A percentile compares a stretch with the other conserved stretches of the same genome.
Evolutionary conservation across 1,140 invertebrate species (phyloP).

Genomic region (Parasteatoda tepidariorum): DNA sequence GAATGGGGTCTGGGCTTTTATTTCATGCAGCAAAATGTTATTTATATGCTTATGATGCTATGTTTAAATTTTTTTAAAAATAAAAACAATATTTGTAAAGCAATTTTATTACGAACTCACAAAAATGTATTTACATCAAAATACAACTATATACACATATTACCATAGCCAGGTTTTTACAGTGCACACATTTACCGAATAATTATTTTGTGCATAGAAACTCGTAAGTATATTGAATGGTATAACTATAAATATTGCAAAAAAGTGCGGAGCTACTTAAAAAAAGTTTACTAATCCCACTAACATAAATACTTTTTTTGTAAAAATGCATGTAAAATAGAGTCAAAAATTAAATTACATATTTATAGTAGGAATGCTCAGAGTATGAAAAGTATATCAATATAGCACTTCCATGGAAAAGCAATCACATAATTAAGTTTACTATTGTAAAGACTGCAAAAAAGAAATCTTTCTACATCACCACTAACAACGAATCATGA

Average conservation of each 20-base stretch:
- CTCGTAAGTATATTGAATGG: slow-evolving; percentile 38
- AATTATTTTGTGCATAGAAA: slow-evolving; percentile 36
- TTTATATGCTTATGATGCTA: not conserved
- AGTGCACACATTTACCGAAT: slow-evolving; percentile 47
- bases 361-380: too few relatives aligned
- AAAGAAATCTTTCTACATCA: too few relatives aligned
- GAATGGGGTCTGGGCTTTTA: not conserved
- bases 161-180: slow-evolving; percentile 15
- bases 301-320: not conserved
- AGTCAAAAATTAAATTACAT: too few relatives aligned
- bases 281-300: not conserved
- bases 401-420: too few relatives aligned
- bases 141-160: slow-evolving; percentile 48
- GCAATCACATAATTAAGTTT: too few relatives aligned
- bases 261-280: not conserved
- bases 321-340: too few relatives aligned
- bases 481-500: too few relatives aligned
- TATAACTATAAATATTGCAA: slow-evolving; percentile 19
- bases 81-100: not conserved
- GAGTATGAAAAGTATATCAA: too few relatives aligned
- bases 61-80: not conserved
- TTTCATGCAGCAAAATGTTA: not conserved
- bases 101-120: slow-evolving; percentile 37
- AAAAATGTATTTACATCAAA: slow-evolving; percentile 46
- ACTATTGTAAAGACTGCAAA: too few relatives aligned